Conservation (phyloP, 2,888 invertebrate genomes). For the Pterostichus madidus region DNA sequence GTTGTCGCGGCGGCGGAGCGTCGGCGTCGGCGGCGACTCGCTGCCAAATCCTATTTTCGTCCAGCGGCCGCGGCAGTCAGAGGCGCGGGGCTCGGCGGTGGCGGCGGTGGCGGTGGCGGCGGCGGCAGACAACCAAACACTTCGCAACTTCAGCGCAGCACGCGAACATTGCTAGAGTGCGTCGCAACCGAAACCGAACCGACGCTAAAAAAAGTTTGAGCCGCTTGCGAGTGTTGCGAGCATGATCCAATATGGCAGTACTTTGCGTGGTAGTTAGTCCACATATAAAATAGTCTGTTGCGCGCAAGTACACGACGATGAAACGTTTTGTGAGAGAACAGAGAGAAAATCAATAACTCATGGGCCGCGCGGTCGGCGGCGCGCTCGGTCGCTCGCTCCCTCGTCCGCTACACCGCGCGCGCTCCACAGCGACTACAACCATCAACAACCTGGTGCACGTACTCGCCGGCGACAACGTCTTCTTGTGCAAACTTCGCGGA, state of each 20-base stretch:
- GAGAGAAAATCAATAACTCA: slow-evolving; percentile 64
- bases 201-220: slow-evolving; percentile 51
- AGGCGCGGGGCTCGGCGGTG: slow-evolving; percentile 20
- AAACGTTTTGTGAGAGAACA: slow-evolving; percentile 62
- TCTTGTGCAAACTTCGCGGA: slow-evolving; percentile 43
- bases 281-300: slow-evolving; percentile 65
- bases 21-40: not conserved
- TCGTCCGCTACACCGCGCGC: not conserved
- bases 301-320: slow-evolving; percentile 62
- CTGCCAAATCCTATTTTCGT: slow-evolving; percentile 61
- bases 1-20: not conserved
- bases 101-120: slow-evolving; percentile 17
- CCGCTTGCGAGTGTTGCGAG: slow-evolving; percentile 12
- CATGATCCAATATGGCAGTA: slow-evolving; percentile 63
- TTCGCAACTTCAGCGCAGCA: slow-evolving; percentile 41
- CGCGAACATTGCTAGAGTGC: slow-evolving; percentile 41
- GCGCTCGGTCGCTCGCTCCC: slow-evolving; percentile 2
- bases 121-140: slow-evolving; percentile 27
- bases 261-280: slow-evolving; percentile 62
- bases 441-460: not conserved
- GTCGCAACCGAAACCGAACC: not conserved
- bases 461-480: not conserved
- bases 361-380: slow-evolving; percentile 33
- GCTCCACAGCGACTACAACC: not conserved
- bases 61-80: slow-evolving; percentile 13